Conservation (phyloP, 2,113 vertebrate species). For the Megaceryle maxima region DNA sequence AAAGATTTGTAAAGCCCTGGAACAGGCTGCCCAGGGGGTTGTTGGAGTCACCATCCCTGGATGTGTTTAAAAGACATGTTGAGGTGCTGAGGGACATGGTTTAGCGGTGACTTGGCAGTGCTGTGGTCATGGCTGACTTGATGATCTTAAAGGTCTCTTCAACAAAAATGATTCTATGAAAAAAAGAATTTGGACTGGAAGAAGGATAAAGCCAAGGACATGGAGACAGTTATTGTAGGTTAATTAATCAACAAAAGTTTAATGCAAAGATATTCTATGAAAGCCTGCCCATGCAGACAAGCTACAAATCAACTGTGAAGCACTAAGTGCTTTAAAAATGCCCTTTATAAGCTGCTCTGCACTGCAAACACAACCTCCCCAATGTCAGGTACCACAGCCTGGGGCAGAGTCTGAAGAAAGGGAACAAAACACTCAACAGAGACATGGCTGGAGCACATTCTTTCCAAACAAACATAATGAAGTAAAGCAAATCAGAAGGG, state of each 20-base stretch:
- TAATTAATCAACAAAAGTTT: not conserved
- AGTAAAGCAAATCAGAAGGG: not conserved
- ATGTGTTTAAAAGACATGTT: too few relatives aligned
- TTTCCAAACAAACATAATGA: not conserved
- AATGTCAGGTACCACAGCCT: not conserved
- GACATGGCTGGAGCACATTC: not conserved
- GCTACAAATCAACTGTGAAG: slow-evolving; percentile 7
- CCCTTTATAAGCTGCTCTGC: not conserved
- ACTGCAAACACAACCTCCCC: not conserved
- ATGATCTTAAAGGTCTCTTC: not conserved
- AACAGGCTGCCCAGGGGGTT: too few relatives aligned
- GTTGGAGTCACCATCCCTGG: too few relatives aligned
- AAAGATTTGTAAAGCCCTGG: too few relatives aligned
- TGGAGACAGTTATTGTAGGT: not conserved
- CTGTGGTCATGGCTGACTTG: not conserved
- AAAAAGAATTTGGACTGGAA: not conserved
- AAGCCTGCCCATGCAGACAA: not conserved
- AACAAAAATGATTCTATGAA: not conserved
- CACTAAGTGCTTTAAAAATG: not conserved
- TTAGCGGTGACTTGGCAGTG: too few relatives aligned
- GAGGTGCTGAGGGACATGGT: too few relatives aligned
- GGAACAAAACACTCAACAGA: not conserved
- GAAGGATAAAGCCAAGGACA: not conserved
- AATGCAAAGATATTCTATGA: not conserved
- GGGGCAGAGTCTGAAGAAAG: not conserved